phyloP scores from a whole-genome alignment of 2,113 vertebrate species.

The Oreochromis aureus region DNA sequence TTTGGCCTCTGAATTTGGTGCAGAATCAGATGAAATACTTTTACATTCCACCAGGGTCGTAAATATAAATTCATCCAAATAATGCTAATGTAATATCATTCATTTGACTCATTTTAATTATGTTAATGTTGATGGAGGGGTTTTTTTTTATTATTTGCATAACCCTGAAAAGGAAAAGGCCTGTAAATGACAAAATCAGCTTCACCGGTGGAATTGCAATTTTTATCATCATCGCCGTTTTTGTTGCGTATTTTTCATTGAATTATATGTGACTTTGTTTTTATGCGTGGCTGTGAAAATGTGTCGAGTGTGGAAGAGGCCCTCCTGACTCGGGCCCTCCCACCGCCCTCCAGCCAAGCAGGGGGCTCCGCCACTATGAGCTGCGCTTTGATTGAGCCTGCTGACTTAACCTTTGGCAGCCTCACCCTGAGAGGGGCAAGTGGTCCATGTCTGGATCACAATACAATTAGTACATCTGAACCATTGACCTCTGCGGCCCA shows the following conservation, averaged over 20 bases:
- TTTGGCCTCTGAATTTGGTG: not conserved
- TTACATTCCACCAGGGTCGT: not conserved
- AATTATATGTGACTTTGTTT: not conserved
- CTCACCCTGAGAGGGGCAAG: constrained; percentile 82
- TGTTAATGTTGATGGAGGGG: not conserved
- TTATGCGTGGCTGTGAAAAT: constrained; percentile 28
- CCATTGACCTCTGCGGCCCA: constrained; percentile 69
- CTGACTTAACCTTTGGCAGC: constrained; percentile 88
- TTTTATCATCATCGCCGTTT: not conserved
- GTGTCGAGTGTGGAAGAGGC: constrained; percentile 52
- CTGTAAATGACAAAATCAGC: not conserved
- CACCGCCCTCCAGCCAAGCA: constrained; percentile 5
- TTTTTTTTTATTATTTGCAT: not conserved
- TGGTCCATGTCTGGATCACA: constrained; percentile 86
- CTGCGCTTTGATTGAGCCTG: constrained; percentile 78
- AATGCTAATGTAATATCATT: not conserved
- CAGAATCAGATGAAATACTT: not conserved
- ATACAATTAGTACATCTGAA: constrained; percentile 87
- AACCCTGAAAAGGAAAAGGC: not conserved
- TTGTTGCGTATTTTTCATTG: not conserved
- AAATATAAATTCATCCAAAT: not conserved
- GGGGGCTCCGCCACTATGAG: constrained; percentile 68
- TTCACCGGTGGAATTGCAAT: not conserved
- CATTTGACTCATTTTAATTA: not conserved
- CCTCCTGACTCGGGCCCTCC: not conserved